These are phyloP conservation scores for Pseudoatta argentina DNA, from an alignment of 1,140 invertebrate genomes.

Conservation along the genomic window DNA sequence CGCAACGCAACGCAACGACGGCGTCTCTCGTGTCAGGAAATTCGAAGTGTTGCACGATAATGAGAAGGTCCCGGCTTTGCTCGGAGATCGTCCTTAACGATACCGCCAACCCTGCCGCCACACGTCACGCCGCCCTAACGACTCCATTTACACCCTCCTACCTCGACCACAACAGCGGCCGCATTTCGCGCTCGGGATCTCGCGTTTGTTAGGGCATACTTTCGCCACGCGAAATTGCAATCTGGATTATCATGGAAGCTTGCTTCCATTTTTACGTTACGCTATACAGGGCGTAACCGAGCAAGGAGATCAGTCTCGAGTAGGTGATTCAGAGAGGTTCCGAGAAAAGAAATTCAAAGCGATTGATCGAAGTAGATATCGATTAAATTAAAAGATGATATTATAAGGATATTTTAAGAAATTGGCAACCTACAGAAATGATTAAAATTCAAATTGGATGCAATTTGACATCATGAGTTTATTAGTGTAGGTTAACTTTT, in stretches of 20 bases:
- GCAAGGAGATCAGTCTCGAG: not conserved
- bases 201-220: constrained; percentile 25
- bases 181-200: constrained; percentile 16
- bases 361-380: not conserved
- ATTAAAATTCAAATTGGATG: no score
- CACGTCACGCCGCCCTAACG: constrained; percentile 57
- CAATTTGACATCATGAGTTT: no score
- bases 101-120: constrained; percentile 5
- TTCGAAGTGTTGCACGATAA: constrained; percentile 66
- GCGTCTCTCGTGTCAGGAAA: constrained; percentile 66
- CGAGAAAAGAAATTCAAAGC: not conserved
- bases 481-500: no score
- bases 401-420: not conserved
- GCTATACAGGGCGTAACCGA: constrained; percentile 29
- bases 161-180: not conserved
- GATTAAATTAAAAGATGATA: not conserved
- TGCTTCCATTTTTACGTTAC: constrained; percentile 21
- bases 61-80: constrained; percentile 51
- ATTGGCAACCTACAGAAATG: no score
- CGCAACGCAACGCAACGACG: not conserved
- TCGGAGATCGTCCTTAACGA: constrained; percentile 53
- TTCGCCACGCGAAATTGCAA: constrained; percentile 51
- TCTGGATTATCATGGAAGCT: constrained; percentile 23
- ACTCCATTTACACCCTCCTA: constrained; percentile 67
- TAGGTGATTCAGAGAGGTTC: not conserved